Evolutionary conservation across 2,888 invertebrate species (phyloP), one percentile per base, ranked within the genome.

Genomic region (Heliconius erato): DNA sequence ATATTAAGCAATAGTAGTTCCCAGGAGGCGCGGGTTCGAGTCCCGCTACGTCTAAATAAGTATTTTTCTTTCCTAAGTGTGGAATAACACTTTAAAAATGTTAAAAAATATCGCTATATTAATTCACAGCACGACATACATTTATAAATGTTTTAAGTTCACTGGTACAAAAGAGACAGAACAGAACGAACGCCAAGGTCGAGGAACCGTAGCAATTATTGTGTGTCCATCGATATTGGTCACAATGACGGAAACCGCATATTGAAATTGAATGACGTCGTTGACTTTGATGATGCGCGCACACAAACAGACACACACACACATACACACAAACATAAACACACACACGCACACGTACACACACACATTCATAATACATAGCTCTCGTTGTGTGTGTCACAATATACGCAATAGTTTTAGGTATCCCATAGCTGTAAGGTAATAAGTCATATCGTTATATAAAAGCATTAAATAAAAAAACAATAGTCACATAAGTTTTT

Each of bases 161-260:
- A 86, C 84, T 83, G 82, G 74, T 71, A 85, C 86, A 85, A 86
- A 40, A 84, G 84, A 85, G 82, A 83, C 85, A 83, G 84, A 86
- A 86, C 83, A 85, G 82, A 85, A 86, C 84, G 85, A 79, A 74
- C 79, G 81, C 79, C 84, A 87, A 86, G 88, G 88, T 88, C 87
- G 88, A 87, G 86, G 85, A 87, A 85, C 86, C 82, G 77, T 78
- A 81, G 83, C 86, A 85, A 85, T 85, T 85, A 84, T 82, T 84
- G 85, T 86, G 79, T 80, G 81, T 83, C 85, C 59, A 76, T 63
- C 63, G 35, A 76, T 86, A 88, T 87, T 87, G 85, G 87, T 87
- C 86, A 87, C 85, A 85, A 85, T 86, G 85, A 88, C 87, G 86
- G 86, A 88, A 88, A 86, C 85, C 54, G 83, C 78, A 67, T 71